Base-by-base conservation (phyloP, 2,888 invertebrate species). In the Holacanthella duospinosa region DNA sequence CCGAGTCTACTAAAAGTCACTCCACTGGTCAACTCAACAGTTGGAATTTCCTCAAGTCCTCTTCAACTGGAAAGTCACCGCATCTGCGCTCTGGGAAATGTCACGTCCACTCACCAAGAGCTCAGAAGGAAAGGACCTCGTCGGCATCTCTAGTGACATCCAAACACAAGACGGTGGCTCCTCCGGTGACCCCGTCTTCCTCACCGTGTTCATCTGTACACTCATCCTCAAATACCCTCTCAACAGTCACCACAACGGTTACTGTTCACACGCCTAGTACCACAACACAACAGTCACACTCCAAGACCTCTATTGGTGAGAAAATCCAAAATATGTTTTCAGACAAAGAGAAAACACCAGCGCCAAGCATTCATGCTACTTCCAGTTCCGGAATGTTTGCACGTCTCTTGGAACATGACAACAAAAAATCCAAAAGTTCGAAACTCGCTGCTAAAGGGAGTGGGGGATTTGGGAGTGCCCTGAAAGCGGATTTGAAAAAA, bases 51-150 rank as follows among this genome's bases (percentile, higher is more conserved):
- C 48, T 48, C 12, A 48, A 48, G 48, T 21, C 12, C 12, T 48
- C 48, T 4, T 48, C 48, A 9, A 21, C 16, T n/a, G 25, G 54
- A 53, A 58, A 71, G 63, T 68, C 70, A 59, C 69, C 68, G 28
- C 69, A 71, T 59, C 64, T 64, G 62, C 69, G 69, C 27, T 63
- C 61, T 65, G 66, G 68, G 64, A 67, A 69, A 63, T 66, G 65
- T 63, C 69, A 68, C 54, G 65, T 65, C 55, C 69, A 67, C 65
- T 68, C 66, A 55, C 68, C 70, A 66, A 66, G 64, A 60, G 56
- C n/a, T n/a, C n/a, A n/a, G n/a, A 66, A 66, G 58, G 56, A 63
- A 6, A 63, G 55, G 43, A 62, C 58, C 44, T 64, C 62, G 43
- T 65, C 56, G 27, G 56, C 67, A 24, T 59, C 63, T 28, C n/a